Evolutionary conservation across 2,888 invertebrate species (phyloP).

Genomic region (Diogma glabrata): DNA sequence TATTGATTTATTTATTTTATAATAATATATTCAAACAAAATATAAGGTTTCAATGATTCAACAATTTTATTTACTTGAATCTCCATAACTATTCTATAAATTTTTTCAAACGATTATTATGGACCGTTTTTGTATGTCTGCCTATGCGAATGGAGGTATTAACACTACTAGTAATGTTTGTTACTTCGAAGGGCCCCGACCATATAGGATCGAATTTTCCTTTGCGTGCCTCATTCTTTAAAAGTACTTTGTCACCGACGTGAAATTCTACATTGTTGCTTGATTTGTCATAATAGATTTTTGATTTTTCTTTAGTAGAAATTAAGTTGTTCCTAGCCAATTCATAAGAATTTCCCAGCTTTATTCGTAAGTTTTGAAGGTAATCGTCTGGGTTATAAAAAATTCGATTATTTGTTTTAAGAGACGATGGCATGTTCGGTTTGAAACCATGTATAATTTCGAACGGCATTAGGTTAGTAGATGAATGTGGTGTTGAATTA

Average conservation of each 20-base stretch:
- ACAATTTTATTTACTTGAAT: too few relatives aligned
- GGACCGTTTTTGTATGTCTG: not conserved
- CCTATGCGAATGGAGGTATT: not conserved
- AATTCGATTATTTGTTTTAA: conserved; percentile 16
- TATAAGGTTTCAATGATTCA: too few relatives aligned
- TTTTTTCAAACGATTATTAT: conserved; percentile 5
- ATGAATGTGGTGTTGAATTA: conserved; percentile 24
- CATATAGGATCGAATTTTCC: not conserved
- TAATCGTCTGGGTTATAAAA: conserved; percentile 21
- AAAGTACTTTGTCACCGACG: not conserved
- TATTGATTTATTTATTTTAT: too few relatives aligned
- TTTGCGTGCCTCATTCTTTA: not conserved
- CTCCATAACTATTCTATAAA: too few relatives aligned
- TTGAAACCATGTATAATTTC: conserved; percentile 29
- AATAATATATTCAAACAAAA: too few relatives aligned
- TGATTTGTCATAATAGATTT: not conserved
- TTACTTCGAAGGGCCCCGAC: not conserved
- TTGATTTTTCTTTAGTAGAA: not conserved
- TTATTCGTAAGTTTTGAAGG: conserved; percentile 1
- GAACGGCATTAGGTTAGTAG: conserved; percentile 26
- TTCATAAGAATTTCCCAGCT: not conserved
- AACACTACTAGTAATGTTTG: not conserved
- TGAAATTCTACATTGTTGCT: not conserved
- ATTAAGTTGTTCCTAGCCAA: not conserved
- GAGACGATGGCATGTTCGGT: conserved; percentile 23